These are phyloP conservation scores for Neotoxoptera formosana DNA, from an alignment of 1,140 invertebrate genomes.

Conservation along the genomic window DNA sequence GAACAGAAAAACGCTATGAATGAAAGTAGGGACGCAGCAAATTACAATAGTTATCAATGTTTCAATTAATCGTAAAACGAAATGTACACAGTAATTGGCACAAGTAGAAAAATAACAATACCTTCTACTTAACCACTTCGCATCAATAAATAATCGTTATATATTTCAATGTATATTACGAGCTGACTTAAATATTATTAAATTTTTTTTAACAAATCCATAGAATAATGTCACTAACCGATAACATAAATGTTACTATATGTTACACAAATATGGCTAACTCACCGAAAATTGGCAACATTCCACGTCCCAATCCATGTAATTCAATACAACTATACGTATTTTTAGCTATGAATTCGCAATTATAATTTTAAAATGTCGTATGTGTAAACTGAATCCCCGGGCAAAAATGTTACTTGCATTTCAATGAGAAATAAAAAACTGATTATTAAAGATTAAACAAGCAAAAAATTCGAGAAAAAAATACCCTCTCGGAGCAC, in stretches of 20 bases:
- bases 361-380: conserved; percentile 45
- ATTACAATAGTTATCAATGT: background rate
- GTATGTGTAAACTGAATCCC: background rate
- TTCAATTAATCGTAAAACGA: background rate
- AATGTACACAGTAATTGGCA: background rate
- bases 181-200: background rate
- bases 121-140: background rate
- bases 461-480: background rate
- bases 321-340: conserved; percentile 47
- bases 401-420: background rate
- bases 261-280: conserved; percentile 50
- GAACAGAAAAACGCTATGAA: background rate
- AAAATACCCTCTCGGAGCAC: background rate
- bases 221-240: conserved; percentile 24
- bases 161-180: background rate
- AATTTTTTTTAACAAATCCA: conserved; percentile 2
- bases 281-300: conserved; percentile 31
- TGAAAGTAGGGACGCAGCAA: background rate
- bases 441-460: background rate
- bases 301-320: conserved; percentile 32
- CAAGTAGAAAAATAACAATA: background rate
- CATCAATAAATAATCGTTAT: background rate
- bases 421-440: background rate
- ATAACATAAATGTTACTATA: conserved; percentile 27
- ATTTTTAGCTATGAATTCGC: conserved; percentile 50